phyloP scores from a whole-genome alignment of 2,113 vertebrate species.

The Copsychus sechellarum region DNA sequence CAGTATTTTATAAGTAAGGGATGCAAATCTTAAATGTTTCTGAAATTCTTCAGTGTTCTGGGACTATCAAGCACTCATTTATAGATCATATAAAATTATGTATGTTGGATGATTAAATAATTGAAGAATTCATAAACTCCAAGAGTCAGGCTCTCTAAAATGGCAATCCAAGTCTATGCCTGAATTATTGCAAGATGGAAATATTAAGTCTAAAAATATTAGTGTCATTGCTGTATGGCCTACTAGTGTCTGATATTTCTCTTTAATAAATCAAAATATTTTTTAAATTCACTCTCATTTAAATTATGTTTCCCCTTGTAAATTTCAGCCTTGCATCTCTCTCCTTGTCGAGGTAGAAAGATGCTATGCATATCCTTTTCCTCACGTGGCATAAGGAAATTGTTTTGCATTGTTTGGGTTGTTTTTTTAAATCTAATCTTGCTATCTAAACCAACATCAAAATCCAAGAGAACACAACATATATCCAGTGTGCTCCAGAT shows the following conservation, averaged over 20 bases:
- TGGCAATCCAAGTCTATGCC: neutral
- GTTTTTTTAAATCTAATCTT: neutral
- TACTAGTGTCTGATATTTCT: neutral
- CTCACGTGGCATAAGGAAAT: neutral
- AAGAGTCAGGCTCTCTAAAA: neutral
- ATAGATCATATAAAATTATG: neutral
- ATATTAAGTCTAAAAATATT: neutral
- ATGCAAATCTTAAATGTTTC: neutral
- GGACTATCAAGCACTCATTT: neutral
- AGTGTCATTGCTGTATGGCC: neutral
- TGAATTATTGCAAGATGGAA: neutral
- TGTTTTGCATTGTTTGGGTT: fast-evolving
- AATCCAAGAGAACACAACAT: neutral
- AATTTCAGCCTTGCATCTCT: neutral
- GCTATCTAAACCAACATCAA: neutral
- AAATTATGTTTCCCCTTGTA: neutral
- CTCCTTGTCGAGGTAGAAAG: neutral
- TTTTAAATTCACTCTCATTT: neutral
- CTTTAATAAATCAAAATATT: neutral
- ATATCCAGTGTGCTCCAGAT: neutral
- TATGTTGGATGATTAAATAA: neutral
- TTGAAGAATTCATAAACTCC: neutral
- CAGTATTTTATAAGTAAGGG: neutral
- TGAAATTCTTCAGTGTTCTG: neutral
- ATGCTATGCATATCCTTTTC: neutral